Evolutionary conservation across 2,113 vertebrate species (phyloP).

Genomic region (Gracilinanus agilis): DNA sequence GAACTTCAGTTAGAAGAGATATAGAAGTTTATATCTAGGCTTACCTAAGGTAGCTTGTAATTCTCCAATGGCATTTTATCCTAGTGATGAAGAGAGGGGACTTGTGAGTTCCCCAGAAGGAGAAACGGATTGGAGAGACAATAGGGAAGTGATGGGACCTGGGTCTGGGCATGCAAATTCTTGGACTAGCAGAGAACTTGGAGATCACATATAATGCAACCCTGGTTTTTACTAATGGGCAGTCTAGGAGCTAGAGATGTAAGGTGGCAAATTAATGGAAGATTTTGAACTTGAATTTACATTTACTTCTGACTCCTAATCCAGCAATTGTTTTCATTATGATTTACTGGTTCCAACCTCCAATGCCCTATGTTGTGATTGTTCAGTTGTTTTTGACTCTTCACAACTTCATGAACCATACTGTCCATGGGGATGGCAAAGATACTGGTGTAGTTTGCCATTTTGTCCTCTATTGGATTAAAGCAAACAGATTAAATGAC

Average conservation of each 20-base stretch:
- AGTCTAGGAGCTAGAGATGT: background rate
- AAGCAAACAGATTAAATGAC: background rate
- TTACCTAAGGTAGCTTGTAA: background rate
- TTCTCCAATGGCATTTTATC: background rate
- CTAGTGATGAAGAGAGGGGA: background rate
- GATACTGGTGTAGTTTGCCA: too few species aligned
- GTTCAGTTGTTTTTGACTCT: background rate
- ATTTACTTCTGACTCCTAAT: background rate
- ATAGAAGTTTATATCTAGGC: background rate
- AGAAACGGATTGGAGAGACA: background rate
- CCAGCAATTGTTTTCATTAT: background rate
- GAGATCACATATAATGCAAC: background rate
- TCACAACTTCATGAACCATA: background rate
- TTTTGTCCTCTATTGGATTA: too few species aligned
- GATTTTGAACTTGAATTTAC: background rate
- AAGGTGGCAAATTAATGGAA: background rate
- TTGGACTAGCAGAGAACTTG: background rate
- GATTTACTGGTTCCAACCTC: background rate
- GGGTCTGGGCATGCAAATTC: background rate
- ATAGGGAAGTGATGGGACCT: background rate
- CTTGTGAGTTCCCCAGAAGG: background rate
- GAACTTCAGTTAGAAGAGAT: background rate
- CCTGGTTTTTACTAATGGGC: background rate
- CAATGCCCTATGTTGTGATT: background rate
- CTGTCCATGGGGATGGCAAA: background rate